phyloP scores from a whole-genome alignment of 2,797 vertebrate genomes.

The Helostoma temminkii region DNA sequence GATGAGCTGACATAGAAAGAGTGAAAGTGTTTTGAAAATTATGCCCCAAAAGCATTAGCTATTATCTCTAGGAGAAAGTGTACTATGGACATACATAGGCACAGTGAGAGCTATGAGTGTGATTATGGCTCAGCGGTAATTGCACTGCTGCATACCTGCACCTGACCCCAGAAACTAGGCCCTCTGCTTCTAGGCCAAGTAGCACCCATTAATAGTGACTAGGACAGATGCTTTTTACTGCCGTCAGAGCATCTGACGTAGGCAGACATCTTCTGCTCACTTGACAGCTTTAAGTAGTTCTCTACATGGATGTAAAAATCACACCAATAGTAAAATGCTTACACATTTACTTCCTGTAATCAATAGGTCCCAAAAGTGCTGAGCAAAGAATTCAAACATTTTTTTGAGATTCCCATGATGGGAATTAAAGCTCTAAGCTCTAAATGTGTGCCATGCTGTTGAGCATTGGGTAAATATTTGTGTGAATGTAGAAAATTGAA shows the following conservation, averaged over 20 bases:
- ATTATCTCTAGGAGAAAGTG: conserved; percentile 30
- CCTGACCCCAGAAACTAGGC: conserved; percentile 84
- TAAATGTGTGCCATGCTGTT: background rate
- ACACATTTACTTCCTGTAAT: conserved; percentile 12
- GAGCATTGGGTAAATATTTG: background rate
- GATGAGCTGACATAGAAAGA: background rate
- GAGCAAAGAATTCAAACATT: conserved; percentile 17
- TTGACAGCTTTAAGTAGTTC: conserved; percentile 42
- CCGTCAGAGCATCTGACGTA: conserved; percentile 62
- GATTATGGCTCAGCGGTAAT: conserved; percentile 78
- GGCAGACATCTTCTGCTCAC: conserved; percentile 53
- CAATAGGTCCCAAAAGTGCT: conserved; percentile 10
- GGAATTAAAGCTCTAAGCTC: conserved; percentile 10
- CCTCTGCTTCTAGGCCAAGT: conserved; percentile 83
- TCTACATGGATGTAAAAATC: conserved; percentile 25
- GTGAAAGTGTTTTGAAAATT: conserved; percentile 17
- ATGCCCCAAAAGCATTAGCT: conserved; percentile 35
- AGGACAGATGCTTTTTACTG: conserved; percentile 67
- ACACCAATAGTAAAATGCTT: conserved; percentile 21
- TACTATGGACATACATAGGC: conserved; percentile 30
- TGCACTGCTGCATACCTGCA: conserved; percentile 75
- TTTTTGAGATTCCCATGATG: conserved; percentile 16
- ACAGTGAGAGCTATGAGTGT: conserved; percentile 63
- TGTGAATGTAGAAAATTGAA: background rate
- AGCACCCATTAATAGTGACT: conserved; percentile 82